Evolutionary conservation across 1,140 invertebrate genomes (phyloP).

Genomic region (Zaprionus gabonicus): DNA sequence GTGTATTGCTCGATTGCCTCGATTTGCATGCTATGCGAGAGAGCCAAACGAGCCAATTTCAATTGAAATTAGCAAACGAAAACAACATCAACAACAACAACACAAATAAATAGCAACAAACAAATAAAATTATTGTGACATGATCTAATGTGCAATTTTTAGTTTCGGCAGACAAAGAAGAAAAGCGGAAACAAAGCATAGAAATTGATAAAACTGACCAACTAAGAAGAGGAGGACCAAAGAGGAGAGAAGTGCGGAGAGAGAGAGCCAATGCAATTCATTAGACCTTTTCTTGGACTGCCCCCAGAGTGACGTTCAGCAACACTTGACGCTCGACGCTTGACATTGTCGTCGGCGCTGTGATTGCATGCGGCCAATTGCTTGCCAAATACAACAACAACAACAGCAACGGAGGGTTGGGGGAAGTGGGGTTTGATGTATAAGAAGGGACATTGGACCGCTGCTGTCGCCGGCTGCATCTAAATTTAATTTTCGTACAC

Average conservation of each 20-base stretch:
- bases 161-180: conserved; percentile 31
- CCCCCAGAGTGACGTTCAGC: conserved; percentile 8
- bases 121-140: conserved; percentile 74
- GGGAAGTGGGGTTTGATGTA: not conserved
- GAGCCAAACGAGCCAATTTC: conserved; percentile 19
- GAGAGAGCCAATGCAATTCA: conserved; percentile 57
- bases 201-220: conserved; percentile 31
- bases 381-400: conserved; percentile 53
- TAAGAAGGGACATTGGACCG: conserved; percentile 25
- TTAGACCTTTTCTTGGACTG: conserved; percentile 53
- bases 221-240: conserved; percentile 20
- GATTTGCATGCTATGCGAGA: conserved; percentile 11
- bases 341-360: conserved; percentile 46
- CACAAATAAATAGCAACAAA: conserved; percentile 25
- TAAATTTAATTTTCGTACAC: conserved; percentile 67
- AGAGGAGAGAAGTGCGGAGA: not conserved
- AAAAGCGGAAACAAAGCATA: conserved; percentile 56
- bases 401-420: conserved; percentile 12
- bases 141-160: conserved; percentile 80
- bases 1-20: conserved; percentile 1
- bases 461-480: conserved; percentile 57
- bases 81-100: conserved; percentile 1
- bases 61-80: conserved; percentile 37
- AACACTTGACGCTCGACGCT: conserved; percentile 46
- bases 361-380: conserved; percentile 2